These are phyloP conservation scores for Megalops atlanticus DNA, from an alignment of 2,113 vertebrate genomes.

Conservation along the genomic window DNA sequence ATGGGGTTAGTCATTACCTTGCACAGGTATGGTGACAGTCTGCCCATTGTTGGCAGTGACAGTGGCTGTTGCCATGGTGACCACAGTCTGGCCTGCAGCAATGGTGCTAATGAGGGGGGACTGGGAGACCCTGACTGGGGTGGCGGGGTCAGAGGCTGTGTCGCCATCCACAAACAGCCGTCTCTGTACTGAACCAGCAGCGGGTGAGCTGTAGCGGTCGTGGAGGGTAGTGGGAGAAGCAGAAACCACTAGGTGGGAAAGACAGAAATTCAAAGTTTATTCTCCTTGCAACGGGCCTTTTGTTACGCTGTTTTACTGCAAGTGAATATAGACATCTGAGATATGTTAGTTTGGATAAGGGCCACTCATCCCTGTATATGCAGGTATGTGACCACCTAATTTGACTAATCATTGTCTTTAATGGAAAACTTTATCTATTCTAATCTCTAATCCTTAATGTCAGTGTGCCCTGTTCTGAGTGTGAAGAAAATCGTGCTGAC, in stretches of 20 bases:
- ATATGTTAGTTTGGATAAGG: neutral
- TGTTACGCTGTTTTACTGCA: neutral
- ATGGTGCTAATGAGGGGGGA: conserved; percentile 70
- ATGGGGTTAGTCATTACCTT: conserved; percentile 62
- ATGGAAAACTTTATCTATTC: neutral
- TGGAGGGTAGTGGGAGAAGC: conserved; percentile 65
- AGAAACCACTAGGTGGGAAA: conserved; percentile 39
- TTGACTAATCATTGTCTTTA: neutral
- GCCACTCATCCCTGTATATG: neutral
- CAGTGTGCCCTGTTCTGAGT: neutral
- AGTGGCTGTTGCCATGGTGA: conserved; percentile 83
- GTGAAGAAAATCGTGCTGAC: neutral
- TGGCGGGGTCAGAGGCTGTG: conserved; percentile 47
- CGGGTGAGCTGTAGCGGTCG: conserved; percentile 83
- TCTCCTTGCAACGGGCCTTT: conserved; percentile 57
- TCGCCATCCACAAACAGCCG: conserved; percentile 67
- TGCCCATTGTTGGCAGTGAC: conserved; percentile 84
- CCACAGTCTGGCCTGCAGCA: conserved; percentile 81
- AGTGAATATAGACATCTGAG: neutral
- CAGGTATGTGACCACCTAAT: neutral
- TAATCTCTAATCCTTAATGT: no score
- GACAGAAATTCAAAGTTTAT: conserved; percentile 25
- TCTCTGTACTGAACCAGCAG: conserved; percentile 64
- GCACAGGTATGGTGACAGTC: conserved; percentile 80
- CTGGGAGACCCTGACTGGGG: conserved; percentile 51